These are phyloP conservation scores for Argopecten irradians DNA, from an alignment of 1,140 invertebrate genomes.

Conservation along the genomic window DNA sequence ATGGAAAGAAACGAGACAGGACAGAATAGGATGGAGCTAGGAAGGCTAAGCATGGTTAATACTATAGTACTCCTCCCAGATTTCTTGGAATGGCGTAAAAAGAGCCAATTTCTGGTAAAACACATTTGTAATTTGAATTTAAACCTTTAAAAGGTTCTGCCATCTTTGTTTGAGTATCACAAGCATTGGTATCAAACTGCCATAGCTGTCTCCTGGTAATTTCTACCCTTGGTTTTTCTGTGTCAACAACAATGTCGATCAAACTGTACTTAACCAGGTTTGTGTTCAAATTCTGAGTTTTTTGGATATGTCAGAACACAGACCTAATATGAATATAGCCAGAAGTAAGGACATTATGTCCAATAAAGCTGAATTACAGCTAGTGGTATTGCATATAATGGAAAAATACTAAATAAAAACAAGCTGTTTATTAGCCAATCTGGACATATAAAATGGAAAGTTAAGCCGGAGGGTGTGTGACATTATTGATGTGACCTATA, in stretches of 20 bases:
- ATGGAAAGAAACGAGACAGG: too few relatives aligned
- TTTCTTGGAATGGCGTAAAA: too few relatives aligned
- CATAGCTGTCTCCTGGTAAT: background rate
- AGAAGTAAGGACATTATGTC: background rate
- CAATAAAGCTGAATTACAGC: background rate
- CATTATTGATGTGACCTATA: conserved; percentile 2
- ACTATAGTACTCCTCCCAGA: too few relatives aligned
- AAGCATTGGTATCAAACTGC: background rate
- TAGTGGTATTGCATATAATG: background rate
- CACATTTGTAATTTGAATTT: background rate
- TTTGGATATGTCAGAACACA: background rate
- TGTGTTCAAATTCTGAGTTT: background rate
- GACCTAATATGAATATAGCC: background rate
- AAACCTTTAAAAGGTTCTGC: background rate
- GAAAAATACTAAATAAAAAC: background rate
- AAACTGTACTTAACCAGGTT: background rate
- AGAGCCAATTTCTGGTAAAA: background rate
- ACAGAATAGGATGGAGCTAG: too few relatives aligned
- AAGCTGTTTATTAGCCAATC: background rate
- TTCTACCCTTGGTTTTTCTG: background rate
- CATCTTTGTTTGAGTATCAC: background rate
- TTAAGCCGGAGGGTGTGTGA: background rate
- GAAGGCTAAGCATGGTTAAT: too few relatives aligned
- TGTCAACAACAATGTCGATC: background rate
- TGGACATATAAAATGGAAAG: background rate